Evolutionary conservation across 2,113 vertebrate species (phyloP), one percentile per base, ranked within the genome.

Genomic region (Megaptera novaeangliae): DNA sequence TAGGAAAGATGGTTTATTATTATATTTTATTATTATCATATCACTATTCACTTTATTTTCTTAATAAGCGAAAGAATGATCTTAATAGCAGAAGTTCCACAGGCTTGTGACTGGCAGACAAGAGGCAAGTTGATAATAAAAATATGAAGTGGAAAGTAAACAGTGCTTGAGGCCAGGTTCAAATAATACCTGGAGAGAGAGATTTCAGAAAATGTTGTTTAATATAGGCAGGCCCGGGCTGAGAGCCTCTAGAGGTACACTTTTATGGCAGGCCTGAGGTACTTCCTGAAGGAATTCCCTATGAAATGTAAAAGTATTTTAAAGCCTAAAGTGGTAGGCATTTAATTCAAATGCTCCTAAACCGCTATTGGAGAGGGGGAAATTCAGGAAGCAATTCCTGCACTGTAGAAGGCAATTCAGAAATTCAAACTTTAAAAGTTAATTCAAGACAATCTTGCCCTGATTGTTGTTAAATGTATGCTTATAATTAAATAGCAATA

Each of bases 191-290:
- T 29, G 36, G 77, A 78, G 39, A 49, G 29, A 82, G 34, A 82
- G 75, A 64, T 69, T 91, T 86, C 84, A 59, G 71, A 78, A 91
- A 93, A 96, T 55, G 0, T 59, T 94, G 36, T 91, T 92, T 81
- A 88, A 41, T 77, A 81, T 4, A 94, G 8, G 15, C 15, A 85
- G 9, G 31, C 18, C 27, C 1, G 0, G 6, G 21, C 2, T 82
- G 57, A 74, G 17, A 80, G 18, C 20, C 68, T 90, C 77, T 64
- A 64, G 31, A 89, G 39, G 25, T 20, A 27, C 8, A 7, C 2
- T 78, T 95, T 95, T 91, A 81, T 41, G 55, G 36, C 41, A 86
- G 1, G 7, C 14, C 14, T 89, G 8, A 44, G 8, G 3, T 64
- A 36, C 57, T 93, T 96, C 52, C 25, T 29, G 5, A 80, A 81